Evolutionary conservation across 1,140 invertebrate genomes (phyloP).

Genomic region (Aphelenchoides fujianensis): DNA sequence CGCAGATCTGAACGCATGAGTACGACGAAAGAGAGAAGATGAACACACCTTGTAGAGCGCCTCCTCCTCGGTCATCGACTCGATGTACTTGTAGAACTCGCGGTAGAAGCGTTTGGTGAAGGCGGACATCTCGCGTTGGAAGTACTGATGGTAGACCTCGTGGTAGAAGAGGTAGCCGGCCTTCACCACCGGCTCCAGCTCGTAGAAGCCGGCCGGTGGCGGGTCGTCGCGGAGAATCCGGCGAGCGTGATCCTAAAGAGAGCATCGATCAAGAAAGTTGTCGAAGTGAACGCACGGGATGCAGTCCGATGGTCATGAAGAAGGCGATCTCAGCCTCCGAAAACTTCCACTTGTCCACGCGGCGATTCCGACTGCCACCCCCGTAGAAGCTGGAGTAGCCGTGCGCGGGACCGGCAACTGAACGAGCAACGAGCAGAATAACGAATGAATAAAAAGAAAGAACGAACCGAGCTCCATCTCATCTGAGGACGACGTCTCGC

Average conservation of each 20-base stretch:
- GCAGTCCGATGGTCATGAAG: background rate
- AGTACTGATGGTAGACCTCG: conserved; percentile 41
- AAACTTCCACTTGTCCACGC: conserved; percentile 5
- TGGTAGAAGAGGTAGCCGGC: conserved; percentile 47
- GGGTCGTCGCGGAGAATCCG: conserved; percentile 67
- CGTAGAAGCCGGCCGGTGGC: conserved; percentile 77
- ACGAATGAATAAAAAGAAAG: background rate
- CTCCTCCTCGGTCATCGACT: conserved; percentile 30
- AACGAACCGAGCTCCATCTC: conserved; percentile 9
- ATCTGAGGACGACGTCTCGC: conserved; percentile 13
- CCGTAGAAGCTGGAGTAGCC: background rate
- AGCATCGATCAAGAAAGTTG: background rate
- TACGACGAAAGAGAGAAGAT: background rate
- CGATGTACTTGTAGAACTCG: conserved; percentile 41
- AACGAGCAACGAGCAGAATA: too few species aligned
- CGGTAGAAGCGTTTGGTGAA: conserved; percentile 47
- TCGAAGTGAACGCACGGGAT: conserved; percentile 2
- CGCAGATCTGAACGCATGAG: conserved; percentile 39
- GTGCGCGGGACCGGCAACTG: background rate
- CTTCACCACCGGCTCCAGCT: conserved; percentile 35
- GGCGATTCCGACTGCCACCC: background rate
- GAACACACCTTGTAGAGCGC: conserved; percentile 47
- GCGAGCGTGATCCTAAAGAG: conserved; percentile 12
- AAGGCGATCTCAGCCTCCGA: conserved; percentile 7
- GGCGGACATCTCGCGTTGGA: conserved; percentile 17